Base-by-base conservation (phyloP, 2,797 vertebrate species). In the Gallinago stenura region DNA sequence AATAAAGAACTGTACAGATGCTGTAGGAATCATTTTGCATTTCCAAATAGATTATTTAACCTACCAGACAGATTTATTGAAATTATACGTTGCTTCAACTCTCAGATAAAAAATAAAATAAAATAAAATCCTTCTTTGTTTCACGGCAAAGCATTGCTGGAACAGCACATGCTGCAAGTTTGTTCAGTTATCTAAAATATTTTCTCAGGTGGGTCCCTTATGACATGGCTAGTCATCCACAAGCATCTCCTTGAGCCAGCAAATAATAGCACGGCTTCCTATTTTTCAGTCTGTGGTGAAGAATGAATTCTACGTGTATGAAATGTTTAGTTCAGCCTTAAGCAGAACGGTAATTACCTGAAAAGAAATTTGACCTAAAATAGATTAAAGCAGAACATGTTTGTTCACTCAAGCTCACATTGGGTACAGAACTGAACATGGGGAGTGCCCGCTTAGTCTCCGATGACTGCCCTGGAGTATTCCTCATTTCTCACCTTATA, bases 151-250 rank as follows among this genome's bases (percentile, higher is more conserved):
- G 62, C 37, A 57, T n/a, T 90, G 62, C 46, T 95, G 72, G 65
- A 87, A 91, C 62, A 83, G 48, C 33, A 86, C 10, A 83, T 19
- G 14, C 60, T 6, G 13, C 53, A 92, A 24, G 37, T 93, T 91
- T 93, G 53, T 61, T 94, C 43, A 88, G 58, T 89, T 95, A 95
- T 90, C 88, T 91, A 45, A 96, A 95, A 31, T 95, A 97, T 77
- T 93, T 96, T 57, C 76, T 86, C 64, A 94, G 87, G 85, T 77
- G 46, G 64, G 77, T 86, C 81, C 80, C 76, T 82, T 89, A 88
- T 0, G 0, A 62, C 28, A 46, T 5, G 41, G 43, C 37, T 81
- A 3, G 15, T 83, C 58, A 85, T 68, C 66, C 76, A 82, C 61
- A 84, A 83, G 83, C 39, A 86, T 87, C 71, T 94, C 71, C 83